Evolutionary conservation across 2,797 vertebrate species (phyloP).

Genomic region (Halcyon leucocephala): DNA sequence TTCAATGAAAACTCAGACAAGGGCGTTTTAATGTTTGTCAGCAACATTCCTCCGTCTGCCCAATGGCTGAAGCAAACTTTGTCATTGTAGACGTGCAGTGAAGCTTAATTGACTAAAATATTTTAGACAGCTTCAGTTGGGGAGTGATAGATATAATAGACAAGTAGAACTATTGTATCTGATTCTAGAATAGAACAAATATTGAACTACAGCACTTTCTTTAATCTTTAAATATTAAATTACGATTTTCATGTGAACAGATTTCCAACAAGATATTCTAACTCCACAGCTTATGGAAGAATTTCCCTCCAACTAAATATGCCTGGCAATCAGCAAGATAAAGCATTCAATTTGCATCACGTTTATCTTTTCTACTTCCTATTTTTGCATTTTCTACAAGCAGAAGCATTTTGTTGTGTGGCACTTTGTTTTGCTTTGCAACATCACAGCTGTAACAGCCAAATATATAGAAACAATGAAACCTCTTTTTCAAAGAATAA

Average conservation of each 20-base stretch:
- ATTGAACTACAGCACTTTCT: neutral
- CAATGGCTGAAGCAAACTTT: neutral
- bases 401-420: constrained; percentile 2
- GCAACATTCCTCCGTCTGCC: neutral
- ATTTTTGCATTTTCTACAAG: constrained; percentile 39
- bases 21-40: neutral
- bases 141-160: neutral
- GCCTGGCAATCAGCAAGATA: constrained; percentile 21
- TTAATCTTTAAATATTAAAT: constrained; percentile 29
- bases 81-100: neutral
- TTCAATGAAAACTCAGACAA: neutral
- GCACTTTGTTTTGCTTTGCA: constrained; percentile 47
- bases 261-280: constrained; percentile 6
- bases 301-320: constrained; percentile 20
- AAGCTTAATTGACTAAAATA: neutral
- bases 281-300: neutral
- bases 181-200: neutral
- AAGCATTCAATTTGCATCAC: neutral
- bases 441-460: constrained; percentile 51
- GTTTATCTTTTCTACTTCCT: constrained; percentile 9
- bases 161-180: neutral
- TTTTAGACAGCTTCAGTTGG: neutral
- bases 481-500: constrained; percentile 39
- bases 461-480: constrained; percentile 58
- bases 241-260: neutral